Base-by-base conservation (phyloP, 2,888 invertebrate genomes). In the Drosophila borborema region DNA sequence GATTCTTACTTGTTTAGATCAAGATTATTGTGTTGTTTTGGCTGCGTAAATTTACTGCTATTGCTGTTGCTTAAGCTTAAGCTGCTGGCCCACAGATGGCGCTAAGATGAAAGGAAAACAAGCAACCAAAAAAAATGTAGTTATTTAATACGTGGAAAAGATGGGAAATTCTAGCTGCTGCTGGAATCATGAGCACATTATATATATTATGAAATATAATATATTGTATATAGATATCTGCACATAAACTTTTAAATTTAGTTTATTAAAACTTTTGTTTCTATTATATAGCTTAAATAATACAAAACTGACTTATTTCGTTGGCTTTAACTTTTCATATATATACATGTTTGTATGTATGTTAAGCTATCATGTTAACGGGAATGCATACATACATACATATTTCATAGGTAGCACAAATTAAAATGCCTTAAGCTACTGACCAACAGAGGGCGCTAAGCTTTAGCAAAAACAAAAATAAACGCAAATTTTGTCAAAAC, bases 71-170 rank as follows among this genome's bases (percentile, higher is more conserved):
- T 36, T 34, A 8, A 34, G 34, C 58, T 36, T 34, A 8, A 34
- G 20, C 18, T 36, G 20, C 45, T 45, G 58, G 2, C 28, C 45
- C 20, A 45, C 0, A 58, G 45, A 58, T 20, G 58, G 58, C 36
- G 45, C 45, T 18, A 12, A 6, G 4, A 45, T 36, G 34, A 20
- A 20, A 41, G 55, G 0, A 12, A 55, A 55, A n/a, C 8, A 8
- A 6, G 2, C 9, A 3, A 14, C 28, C 20, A 20, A 28, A 28
- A 23, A n/a, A 14, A 10, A 36, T 16, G 10, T 40, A 28, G 40
- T 40, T 40, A 28, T 7, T 18, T 28, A n/a, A 8, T 16, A 8
- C 3, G 9, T 1, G 4, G 8, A 20, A 23, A 36, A 8, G 10
- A 40, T 40, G 16, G 16, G 16, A 38, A 40, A 3, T 16, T 20